These are phyloP conservation scores for Siderastrea siderea DNA, from an alignment of 92 coral and sea anemone species.

Conservation along the genomic window DNA sequence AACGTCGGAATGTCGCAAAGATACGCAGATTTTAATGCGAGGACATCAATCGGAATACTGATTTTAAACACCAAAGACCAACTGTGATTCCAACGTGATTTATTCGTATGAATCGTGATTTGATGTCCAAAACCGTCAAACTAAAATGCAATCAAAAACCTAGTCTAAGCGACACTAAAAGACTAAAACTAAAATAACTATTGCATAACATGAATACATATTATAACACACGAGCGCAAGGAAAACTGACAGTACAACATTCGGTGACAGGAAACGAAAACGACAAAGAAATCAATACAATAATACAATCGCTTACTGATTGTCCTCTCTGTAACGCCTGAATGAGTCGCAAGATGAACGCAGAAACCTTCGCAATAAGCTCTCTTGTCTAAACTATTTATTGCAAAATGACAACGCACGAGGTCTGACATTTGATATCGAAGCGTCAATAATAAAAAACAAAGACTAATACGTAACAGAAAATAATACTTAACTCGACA, in stretches of 20 bases:
- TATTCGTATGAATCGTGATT: neutral
- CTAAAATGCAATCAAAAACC: too few species aligned
- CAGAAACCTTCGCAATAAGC: too few species aligned
- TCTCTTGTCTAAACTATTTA: too few species aligned
- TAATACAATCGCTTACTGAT: neutral
- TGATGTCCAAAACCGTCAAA: constrained; percentile 6
- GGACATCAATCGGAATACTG: neutral
- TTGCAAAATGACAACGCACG: too few species aligned
- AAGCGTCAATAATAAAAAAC: neutral
- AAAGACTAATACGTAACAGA: too few species aligned
- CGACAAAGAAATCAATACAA: neutral
- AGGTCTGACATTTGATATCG: neutral
- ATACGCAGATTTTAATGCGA: neutral
- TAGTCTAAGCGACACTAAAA: too few species aligned
- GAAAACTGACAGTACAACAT: neutral
- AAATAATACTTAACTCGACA: neutral
- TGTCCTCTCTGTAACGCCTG: constrained; percentile 13
- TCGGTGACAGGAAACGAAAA: neutral
- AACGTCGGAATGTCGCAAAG: constrained; percentile 1
- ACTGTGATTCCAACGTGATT: too few species aligned
- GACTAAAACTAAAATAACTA: constrained; percentile 10
- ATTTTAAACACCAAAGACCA: too few species aligned
- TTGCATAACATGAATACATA: constrained; percentile 9
- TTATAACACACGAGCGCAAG: constrained; percentile 8
- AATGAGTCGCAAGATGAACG: constrained; percentile 11